A percentile compares a stretch with the other conserved stretches of the same genome.
Conservation (phyloP, 2,888 invertebrate genomes). For the Lamellibrachia columna region DNA sequence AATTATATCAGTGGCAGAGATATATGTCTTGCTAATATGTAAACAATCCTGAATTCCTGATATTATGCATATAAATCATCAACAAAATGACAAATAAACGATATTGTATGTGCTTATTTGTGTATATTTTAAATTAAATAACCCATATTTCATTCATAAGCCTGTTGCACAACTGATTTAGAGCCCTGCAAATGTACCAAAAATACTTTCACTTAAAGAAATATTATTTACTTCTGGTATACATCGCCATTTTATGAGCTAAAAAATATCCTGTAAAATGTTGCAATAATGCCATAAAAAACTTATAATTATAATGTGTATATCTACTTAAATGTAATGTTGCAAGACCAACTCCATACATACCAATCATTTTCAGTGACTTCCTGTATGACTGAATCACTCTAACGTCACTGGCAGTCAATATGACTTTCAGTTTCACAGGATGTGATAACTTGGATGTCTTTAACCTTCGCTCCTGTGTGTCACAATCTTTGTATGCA, state of each 20-base stretch:
- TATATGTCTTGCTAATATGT: no score
- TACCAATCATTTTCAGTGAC: conserved; percentile 73
- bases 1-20: background rate
- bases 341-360: background rate
- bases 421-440: conserved; percentile 41
- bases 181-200: background rate
- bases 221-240: background rate
- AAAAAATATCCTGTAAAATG: background rate
- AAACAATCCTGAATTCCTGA: background rate
- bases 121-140: background rate
- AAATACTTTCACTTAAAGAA: background rate
- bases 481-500: conserved; percentile 6
- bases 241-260: background rate
- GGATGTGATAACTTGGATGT: conserved; percentile 42
- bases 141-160: background rate
- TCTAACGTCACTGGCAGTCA: conserved; percentile 68
- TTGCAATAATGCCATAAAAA: background rate
- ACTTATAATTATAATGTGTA: background rate
- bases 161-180: background rate
- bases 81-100: background rate
- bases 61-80: background rate
- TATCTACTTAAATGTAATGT: background rate
- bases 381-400: conserved; percentile 70
- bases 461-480: background rate
- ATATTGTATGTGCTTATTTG: background rate